phyloP scores from a whole-genome alignment of 1,140 invertebrate species.

The Ceratina australensis region DNA sequence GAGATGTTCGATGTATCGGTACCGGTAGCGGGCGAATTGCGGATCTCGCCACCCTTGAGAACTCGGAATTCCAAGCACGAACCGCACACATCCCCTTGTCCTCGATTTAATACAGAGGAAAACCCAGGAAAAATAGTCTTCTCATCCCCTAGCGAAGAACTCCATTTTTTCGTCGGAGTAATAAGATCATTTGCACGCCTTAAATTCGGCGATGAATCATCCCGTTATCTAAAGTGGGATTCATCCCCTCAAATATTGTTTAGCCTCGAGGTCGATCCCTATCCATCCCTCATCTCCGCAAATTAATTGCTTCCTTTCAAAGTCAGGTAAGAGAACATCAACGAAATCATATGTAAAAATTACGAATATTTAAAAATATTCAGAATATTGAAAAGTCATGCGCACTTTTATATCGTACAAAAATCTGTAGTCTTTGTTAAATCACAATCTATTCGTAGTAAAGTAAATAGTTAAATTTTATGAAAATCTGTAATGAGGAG shows the following conservation, averaged over 20 bases:
- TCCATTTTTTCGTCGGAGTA: background rate
- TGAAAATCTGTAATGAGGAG: too few relatives aligned
- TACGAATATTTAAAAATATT: too few relatives aligned
- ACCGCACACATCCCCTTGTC: background rate
- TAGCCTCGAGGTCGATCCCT: background rate
- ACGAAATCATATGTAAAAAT: too few relatives aligned
- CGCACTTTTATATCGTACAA: too few relatives aligned
- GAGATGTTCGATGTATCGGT: constrained; percentile 15
- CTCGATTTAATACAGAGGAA: background rate
- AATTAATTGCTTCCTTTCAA: too few relatives aligned
- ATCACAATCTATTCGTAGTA: too few relatives aligned
- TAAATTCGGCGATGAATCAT: constrained; percentile 5
- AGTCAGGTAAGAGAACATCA: too few relatives aligned
- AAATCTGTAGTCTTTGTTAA: too few relatives aligned
- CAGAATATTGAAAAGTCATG: too few relatives aligned
- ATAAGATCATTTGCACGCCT: background rate
- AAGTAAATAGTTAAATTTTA: too few relatives aligned
- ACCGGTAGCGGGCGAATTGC: too few relatives aligned
- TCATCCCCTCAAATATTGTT: background rate
- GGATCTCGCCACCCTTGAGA: background rate
- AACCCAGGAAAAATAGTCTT: constrained; percentile 1
- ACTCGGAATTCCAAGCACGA: background rate
- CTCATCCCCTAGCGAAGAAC: background rate
- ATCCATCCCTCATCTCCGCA: too few relatives aligned
- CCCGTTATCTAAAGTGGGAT: background rate